phyloP scores from a whole-genome alignment of 2,797 vertebrate species.

The Choloepus didactylus region DNA sequence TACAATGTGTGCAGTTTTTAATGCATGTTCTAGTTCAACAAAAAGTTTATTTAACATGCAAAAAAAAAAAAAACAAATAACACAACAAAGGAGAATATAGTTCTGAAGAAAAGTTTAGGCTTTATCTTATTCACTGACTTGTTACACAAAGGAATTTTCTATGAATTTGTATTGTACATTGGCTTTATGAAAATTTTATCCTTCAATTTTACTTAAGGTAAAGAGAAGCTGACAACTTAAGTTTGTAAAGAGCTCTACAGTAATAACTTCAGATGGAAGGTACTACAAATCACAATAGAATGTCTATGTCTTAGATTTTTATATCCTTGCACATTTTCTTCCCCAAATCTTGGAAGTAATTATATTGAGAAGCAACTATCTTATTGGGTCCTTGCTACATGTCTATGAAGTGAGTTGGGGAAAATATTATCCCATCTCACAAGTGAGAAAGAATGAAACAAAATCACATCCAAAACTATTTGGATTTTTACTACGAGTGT shows the following conservation, averaged over 20 bases:
- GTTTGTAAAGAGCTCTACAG: neutral
- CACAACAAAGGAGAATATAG: neutral
- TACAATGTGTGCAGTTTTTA: neutral
- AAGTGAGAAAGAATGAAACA: neutral
- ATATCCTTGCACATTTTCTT: neutral
- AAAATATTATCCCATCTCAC: neutral
- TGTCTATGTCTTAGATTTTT: neutral
- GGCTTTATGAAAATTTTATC: neutral
- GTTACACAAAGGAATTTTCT: neutral
- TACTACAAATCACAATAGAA: neutral
- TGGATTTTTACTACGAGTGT: neutral
- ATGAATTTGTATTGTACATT: neutral
- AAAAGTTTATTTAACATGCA: slow-evolving; percentile 15
- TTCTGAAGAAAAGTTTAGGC: neutral
- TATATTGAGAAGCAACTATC: neutral
- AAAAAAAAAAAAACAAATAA: neutral
- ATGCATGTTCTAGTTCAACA: neutral
- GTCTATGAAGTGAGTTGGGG: neutral
- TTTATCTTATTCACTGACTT: slow-evolving; percentile 20
- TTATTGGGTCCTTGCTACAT: neutral
- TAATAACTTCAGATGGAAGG: neutral
- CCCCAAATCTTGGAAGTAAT: neutral
- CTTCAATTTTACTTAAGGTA: neutral
- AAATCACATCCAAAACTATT: neutral
- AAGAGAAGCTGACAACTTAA: neutral